Percentiles rank a stretch among this genome's conserved stretches.
phyloP scores from a whole-genome alignment of 2,888 invertebrate genomes.

The Trissolcus japonicus region DNA sequence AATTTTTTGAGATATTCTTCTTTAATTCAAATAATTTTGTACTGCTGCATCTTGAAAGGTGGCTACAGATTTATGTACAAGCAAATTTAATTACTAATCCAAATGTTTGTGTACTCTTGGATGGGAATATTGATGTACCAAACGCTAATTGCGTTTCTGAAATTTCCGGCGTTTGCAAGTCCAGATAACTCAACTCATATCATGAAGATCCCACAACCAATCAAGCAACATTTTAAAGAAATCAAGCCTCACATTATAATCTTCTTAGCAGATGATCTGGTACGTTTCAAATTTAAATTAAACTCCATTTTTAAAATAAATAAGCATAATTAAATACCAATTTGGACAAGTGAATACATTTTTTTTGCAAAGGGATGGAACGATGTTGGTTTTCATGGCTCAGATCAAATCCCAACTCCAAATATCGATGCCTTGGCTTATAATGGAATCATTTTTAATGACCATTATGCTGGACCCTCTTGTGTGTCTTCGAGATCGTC shows the following conservation, averaged over 20 bases:
- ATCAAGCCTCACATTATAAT: conserved; percentile 71
- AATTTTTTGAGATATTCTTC: too few species aligned
- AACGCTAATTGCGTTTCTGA: neutral
- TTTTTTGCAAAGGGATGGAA: conserved; percentile 85
- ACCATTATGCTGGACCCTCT: conserved; percentile 89
- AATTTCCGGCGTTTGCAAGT: neutral
- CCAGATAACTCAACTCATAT: conserved; percentile 3
- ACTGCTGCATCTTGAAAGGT: too few species aligned
- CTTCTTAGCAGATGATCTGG: conserved; percentile 75
- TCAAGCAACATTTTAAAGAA: conserved; percentile 1
- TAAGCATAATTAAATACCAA: neutral
- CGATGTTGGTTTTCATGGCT: conserved; percentile 93
- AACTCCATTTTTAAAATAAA: too few species aligned
- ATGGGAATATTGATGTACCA: too few species aligned
- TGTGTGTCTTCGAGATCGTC: conserved; percentile 90
- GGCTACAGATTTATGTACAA: too few species aligned
- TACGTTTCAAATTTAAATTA: conserved; percentile 55
- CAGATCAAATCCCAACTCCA: conserved; percentile 90
- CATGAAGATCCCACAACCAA: neutral
- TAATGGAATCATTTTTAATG: conserved; percentile 80
- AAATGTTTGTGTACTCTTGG: too few species aligned
- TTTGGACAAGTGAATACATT: neutral
- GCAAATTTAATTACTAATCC: too few species aligned
- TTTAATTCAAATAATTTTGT: too few species aligned
- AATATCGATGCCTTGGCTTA: conserved; percentile 87